These are phyloP conservation scores for Uropsilus gracilis DNA, from an alignment of 2,113 vertebrate species.

Conservation along the genomic window DNA sequence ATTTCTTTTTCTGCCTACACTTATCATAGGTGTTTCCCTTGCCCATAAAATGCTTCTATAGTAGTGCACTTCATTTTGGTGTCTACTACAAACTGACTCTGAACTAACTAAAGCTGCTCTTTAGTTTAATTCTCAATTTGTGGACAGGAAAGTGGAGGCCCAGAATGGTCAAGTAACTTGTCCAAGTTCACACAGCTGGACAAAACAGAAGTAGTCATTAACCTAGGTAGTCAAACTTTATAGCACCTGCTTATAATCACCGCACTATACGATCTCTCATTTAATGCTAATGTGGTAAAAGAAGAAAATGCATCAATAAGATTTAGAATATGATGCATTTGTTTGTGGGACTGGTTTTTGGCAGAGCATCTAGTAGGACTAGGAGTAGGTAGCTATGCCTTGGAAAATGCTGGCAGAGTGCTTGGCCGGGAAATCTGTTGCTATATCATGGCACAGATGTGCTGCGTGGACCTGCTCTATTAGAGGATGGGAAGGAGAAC, in stretches of 20 bases:
- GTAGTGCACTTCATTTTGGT: neutral
- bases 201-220: neutral
- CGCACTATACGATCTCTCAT: neutral
- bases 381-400: neutral
- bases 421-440: neutral
- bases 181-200: neutral
- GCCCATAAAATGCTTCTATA: neutral
- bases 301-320: neutral
- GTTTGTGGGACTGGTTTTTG: neutral
- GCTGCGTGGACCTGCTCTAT: neutral
- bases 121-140: neutral
- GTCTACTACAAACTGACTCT: neutral
- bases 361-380: accelerated
- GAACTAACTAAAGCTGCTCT: neutral
- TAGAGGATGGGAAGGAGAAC: neutral
- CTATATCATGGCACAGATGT: neutral
- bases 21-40: too few relatives aligned
- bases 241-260: neutral
- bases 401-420: neutral
- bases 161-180: neutral
- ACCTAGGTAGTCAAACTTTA: neutral
- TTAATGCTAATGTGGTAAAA: neutral
- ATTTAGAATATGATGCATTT: neutral
- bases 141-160: neutral
- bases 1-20: neutral